These are phyloP conservation scores for Lissocephala sabroskyi DNA, from an alignment of 2,888 invertebrate genomes.

Conservation along the genomic window DNA sequence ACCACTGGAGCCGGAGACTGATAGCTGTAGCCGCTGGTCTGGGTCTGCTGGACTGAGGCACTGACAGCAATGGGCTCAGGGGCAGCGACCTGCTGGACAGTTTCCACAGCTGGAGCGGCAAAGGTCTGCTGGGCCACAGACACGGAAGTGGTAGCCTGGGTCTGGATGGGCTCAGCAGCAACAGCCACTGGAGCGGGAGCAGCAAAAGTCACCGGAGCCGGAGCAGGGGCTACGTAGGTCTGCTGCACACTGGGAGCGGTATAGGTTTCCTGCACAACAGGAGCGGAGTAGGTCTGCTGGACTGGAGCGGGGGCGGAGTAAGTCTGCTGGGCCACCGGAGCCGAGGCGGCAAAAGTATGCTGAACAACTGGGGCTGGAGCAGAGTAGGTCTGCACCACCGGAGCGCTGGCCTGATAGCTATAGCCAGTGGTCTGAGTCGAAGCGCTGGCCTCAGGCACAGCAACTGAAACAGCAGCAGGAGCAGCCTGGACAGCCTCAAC, in stretches of 20 bases:
- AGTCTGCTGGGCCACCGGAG: slow-evolving; percentile 17
- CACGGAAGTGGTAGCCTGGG: background rate
- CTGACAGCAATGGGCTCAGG: background rate
- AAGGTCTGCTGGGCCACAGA: slow-evolving; percentile 14
- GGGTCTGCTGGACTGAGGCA: background rate
- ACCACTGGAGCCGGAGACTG: slow-evolving; percentile 3
- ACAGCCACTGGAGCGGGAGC: slow-evolving; percentile 10
- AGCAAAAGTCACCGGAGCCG: slow-evolving; percentile 10
- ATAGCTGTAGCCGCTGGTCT: slow-evolving; percentile 1
- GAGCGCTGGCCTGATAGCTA: slow-evolving; percentile 2
- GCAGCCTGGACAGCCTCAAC: background rate
- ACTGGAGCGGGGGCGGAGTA: slow-evolving; percentile 21
- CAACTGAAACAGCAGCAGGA: slow-evolving; percentile 18
- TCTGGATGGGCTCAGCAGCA: background rate
- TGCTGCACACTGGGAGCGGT: slow-evolving; percentile 13
- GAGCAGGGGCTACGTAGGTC: slow-evolving; percentile 20
- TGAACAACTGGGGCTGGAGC: slow-evolving; percentile 7
- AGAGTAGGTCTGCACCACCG: slow-evolving; percentile 7
- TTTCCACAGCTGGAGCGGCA: background rate
- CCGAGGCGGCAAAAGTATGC: slow-evolving; percentile 16
- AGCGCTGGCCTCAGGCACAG: slow-evolving; percentile 27
- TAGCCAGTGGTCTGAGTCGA: slow-evolving; percentile 10
- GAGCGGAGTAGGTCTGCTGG: slow-evolving; percentile 20
- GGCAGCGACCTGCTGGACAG: background rate
- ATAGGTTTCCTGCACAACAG: slow-evolving; percentile 14